phyloP scores from a whole-genome alignment of 2,113 vertebrate species.

The Sapayoa aenigma region DNA sequence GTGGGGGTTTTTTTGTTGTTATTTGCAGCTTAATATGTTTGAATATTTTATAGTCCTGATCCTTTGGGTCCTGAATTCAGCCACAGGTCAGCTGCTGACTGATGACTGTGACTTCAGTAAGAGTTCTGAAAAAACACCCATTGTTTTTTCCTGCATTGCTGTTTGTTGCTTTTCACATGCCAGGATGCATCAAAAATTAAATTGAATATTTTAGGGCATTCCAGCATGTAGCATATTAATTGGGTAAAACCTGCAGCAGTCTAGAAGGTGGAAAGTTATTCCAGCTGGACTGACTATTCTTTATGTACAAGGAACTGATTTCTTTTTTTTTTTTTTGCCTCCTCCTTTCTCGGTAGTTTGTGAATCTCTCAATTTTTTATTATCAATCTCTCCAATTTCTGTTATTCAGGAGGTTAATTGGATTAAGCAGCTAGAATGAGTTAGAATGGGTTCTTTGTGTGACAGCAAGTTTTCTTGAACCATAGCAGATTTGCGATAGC shows the following conservation, averaged over 20 bases:
- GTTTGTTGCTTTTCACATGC: not conserved
- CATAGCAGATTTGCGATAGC: not conserved
- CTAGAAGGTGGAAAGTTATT: not conserved
- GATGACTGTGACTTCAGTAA: not conserved
- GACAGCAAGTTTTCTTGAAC: not conserved
- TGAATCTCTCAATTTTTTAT: not conserved
- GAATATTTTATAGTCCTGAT: not conserved
- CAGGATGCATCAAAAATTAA: not conserved
- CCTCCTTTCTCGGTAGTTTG: not conserved
- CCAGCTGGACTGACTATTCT: not conserved
- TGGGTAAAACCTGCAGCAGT: not conserved
- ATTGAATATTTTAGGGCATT: not conserved
- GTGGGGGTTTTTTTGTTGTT: not conserved
- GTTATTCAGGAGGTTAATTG: not conserved
- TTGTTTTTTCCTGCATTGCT: not conserved
- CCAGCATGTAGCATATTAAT: not conserved
- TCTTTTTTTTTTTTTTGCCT: no score
- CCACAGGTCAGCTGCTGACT: not conserved
- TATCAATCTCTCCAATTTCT: not conserved
- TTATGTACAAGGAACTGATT: not conserved
- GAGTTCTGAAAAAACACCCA: not conserved
- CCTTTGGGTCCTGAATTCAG: not conserved
- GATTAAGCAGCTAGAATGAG: not conserved
- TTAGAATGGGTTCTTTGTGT: not conserved
- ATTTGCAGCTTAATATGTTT: not conserved